A percentile compares a stretch with the other conserved stretches of the same genome.
Conservation (phyloP, 2,797 vertebrate species). For the Podargus strigoides region DNA sequence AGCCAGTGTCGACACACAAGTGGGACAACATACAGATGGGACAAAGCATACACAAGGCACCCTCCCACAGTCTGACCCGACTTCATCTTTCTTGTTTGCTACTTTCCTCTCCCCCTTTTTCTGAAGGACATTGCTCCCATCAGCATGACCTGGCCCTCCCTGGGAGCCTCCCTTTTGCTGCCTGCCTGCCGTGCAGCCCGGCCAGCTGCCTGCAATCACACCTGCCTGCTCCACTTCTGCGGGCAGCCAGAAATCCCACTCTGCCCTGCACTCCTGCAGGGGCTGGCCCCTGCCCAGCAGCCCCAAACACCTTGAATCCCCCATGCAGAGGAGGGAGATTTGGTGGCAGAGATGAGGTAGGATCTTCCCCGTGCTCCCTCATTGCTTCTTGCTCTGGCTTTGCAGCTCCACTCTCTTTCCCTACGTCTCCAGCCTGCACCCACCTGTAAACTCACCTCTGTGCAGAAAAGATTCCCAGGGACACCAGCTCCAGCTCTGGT, state of each 20-base stretch:
- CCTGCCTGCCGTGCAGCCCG: neutral
- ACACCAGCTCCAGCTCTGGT: neutral
- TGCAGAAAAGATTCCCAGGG: neutral
- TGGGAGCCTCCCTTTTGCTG: neutral
- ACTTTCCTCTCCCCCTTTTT: neutral
- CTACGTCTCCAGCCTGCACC: neutral
- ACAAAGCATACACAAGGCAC: neutral
- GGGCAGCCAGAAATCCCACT: neutral
- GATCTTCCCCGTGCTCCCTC: neutral
- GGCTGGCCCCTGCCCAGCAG: neutral
- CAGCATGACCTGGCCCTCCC: neutral
- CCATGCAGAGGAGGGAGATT: neutral
- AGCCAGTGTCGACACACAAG: rapidly evolving
- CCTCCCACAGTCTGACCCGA: neutral
- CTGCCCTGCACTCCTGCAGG: neutral
- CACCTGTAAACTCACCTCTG: neutral
- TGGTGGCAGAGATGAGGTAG: neutral
- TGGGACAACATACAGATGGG: neutral
- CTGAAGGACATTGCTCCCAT: neutral
- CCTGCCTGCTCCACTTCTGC: neutral
- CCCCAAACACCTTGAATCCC: neutral
- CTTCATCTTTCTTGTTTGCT: neutral
- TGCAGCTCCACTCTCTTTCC: neutral
- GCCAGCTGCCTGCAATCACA: neutral
- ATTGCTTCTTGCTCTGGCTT: neutral